A percentile compares a stretch with the other conserved stretches of the same genome.
phyloP scores from a whole-genome alignment of 2,888 invertebrate genomes.

The Andrena dorsata region DNA sequence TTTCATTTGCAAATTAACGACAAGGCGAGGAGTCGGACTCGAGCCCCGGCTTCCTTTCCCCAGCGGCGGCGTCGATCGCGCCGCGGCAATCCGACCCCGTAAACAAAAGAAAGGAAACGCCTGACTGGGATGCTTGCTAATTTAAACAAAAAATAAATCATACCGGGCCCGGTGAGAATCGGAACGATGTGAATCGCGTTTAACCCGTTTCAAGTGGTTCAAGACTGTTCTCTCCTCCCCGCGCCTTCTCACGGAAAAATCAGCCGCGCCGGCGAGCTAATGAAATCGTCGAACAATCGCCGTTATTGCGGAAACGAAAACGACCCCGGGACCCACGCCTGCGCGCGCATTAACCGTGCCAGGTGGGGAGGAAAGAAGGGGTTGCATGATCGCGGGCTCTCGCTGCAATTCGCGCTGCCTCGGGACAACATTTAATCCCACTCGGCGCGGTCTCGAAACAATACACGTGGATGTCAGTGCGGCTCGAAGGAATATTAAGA shows the following conservation, averaged over 20 bases:
- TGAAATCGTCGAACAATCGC: constrained; percentile 52
- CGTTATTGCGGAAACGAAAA: constrained; percentile 43
- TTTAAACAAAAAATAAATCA: constrained; percentile 57
- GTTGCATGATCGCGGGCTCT: too few relatives aligned
- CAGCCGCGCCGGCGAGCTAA: constrained; percentile 33
- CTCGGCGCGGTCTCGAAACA: too few relatives aligned
- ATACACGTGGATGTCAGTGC: too few relatives aligned
- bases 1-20: not conserved
- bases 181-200: constrained; percentile 57
- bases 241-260: constrained; percentile 58
- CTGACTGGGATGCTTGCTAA: constrained; percentile 44
- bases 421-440: too few relatives aligned
- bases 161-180: constrained; percentile 50
- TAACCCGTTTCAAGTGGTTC: constrained; percentile 47
- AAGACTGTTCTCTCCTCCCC: not conserved
- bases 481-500: too few relatives aligned
- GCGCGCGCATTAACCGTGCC: not conserved
- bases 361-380: too few relatives aligned
- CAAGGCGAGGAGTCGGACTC: not conserved
- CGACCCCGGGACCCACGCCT: not conserved
- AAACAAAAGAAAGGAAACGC: constrained; percentile 56
- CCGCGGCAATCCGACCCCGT: constrained; percentile 22
- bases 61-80: constrained; percentile 11
- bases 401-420: too few relatives aligned
- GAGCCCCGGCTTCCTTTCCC: constrained; percentile 12